These are phyloP conservation scores for Oceanites oceanicus DNA, from an alignment of 2,113 vertebrate species.

Conservation along the genomic window DNA sequence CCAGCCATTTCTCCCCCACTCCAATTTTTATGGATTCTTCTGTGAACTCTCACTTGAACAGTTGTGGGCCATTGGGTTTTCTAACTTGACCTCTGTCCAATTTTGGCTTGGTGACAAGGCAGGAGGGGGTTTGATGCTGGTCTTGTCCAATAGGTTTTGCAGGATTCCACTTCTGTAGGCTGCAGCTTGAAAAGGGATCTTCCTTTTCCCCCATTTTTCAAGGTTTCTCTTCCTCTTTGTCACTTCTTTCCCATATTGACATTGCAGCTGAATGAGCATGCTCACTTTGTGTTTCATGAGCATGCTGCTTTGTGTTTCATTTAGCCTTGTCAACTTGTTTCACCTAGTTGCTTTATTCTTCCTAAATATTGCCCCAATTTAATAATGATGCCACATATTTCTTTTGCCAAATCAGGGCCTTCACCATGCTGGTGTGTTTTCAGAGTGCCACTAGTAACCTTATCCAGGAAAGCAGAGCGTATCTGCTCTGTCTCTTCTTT, in stretches of 20 bases:
- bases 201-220: neutral
- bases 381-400: neutral
- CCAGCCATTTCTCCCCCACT: neutral
- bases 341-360: neutral
- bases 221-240: neutral
- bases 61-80: neutral
- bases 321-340: neutral
- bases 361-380: neutral
- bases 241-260: neutral
- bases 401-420: neutral
- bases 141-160: neutral
- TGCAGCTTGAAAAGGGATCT: neutral
- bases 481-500: neutral
- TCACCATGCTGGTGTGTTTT: accelerated
- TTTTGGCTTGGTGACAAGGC: neutral
- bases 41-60: neutral
- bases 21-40: neutral
- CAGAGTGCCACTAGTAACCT: neutral
- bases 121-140: neutral
- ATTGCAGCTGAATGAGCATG: neutral
- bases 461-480: neutral
- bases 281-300: neutral
- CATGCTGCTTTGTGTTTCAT: neutral
- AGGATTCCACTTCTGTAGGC: neutral
- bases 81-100: accelerated